Base-by-base conservation (phyloP, 2,888 invertebrate genomes). In the Salpingus planirostris region DNA sequence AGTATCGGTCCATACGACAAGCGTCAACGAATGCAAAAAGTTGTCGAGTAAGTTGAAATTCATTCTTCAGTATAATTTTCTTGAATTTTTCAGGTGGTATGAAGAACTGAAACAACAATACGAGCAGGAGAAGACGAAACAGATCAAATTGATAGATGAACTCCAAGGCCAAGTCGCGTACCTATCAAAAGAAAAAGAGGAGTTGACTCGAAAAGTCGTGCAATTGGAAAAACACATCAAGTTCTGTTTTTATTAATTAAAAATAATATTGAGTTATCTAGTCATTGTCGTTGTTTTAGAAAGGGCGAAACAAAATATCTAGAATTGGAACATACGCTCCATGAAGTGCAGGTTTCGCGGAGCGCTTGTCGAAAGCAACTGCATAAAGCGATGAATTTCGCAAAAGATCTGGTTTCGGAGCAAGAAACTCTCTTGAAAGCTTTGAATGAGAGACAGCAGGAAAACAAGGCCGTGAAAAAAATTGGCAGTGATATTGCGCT, bases 71-170 rank as follows among this genome's bases (percentile, higher is more conserved):
- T 6, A 21, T 32, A 13, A 11, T 35, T 25, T 6, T 24, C 22
- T 10, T 26, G 24, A 5, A n/a, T 23, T 40, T 54, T 61, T 25
- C 47, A 78, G 78, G 32, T 68, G 84, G 48, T 70, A 85, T 42
- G 84, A 86, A 58, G 83, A 87, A 49, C 57, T 87, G 2, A 84
- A 83, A 54, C 65, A 67, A 15, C 80, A 84, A 38, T 84, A 86
- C 54, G 73, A 75, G 26, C 69, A 70, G 44, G 87, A 87, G 39
- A 74, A 73, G 24, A 68, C 68, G n/a, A 72, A 76, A 29, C 63
- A 32, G 66, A 68, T 31, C 57, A 75, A 18, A 68, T 65, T 38
- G 64, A 60, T 65, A 15, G 59, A 60, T 1, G 64, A 69, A 24
- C 50, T 68, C 33, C 67, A 76, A 37, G 69, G 70, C 26, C 69